These are phyloP conservation scores for Clarias gariepinus DNA, from an alignment of 2,113 vertebrate species.

Conservation along the genomic window DNA sequence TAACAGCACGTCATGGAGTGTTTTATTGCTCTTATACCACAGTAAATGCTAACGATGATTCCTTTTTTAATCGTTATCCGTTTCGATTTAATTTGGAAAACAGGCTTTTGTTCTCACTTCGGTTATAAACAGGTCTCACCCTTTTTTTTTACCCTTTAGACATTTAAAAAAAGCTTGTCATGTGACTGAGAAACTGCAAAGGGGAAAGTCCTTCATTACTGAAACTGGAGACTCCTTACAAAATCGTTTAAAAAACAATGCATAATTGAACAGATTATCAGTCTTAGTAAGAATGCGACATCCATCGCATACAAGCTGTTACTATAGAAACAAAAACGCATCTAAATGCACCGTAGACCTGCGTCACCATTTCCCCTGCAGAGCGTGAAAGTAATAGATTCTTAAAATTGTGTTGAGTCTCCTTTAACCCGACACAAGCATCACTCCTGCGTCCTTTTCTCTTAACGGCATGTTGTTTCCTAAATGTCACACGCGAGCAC, in stretches of 20 bases:
- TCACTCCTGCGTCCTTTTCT: slow-evolving; percentile 2
- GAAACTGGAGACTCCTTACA: neutral
- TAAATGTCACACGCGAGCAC: slow-evolving; percentile 50
- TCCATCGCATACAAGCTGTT: neutral
- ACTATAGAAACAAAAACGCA: neutral
- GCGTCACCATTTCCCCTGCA: neutral
- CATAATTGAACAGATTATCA: neutral
- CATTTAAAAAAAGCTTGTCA: neutral
- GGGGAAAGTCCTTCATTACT: neutral
- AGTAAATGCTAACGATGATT: neutral
- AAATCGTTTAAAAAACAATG: neutral
- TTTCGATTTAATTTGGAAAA: neutral
- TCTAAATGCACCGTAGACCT: neutral
- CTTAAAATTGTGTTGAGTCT: neutral
- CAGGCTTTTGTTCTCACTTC: neutral
- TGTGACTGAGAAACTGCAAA: neutral
- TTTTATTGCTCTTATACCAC: neutral
- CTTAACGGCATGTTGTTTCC: slow-evolving; percentile 49
- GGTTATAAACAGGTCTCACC: neutral
- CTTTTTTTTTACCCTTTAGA: neutral
- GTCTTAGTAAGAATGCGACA: too few species aligned
- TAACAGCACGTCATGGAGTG: neutral
- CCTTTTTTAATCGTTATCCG: neutral
- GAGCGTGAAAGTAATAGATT: too few species aligned
- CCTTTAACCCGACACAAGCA: neutral